A percentile compares a stretch with the other conserved stretches of the same genome.
Evolutionary conservation across 2,113 vertebrate genomes (phyloP).

Genomic region (Cichladusa arquata): DNA sequence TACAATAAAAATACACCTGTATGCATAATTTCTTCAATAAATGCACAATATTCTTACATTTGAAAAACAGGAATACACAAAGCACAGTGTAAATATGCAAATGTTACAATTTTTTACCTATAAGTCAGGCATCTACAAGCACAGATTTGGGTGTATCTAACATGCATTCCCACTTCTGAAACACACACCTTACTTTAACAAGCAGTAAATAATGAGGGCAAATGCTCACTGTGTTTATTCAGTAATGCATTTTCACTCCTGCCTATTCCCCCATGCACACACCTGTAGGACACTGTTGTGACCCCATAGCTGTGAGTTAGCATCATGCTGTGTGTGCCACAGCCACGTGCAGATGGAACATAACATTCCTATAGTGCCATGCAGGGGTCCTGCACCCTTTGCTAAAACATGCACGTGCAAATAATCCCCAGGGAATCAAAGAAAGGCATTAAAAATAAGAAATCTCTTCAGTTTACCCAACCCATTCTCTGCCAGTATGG

Average conservation of each 20-base stretch:
- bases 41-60: neutral
- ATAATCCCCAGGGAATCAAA: neutral
- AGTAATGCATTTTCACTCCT: neutral
- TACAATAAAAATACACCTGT: neutral
- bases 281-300: neutral
- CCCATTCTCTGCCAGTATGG: neutral
- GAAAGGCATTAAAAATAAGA: neutral
- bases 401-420: neutral
- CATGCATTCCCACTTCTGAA: neutral
- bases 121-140: neutral
- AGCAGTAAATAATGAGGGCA: neutral
- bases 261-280: rapidly evolving
- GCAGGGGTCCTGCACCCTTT: neutral
- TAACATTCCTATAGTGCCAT: neutral
- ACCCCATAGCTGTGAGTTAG: neutral
- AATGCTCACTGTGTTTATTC: neutral
- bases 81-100: rapidly evolving
- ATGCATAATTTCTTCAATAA: neutral
- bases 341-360: rapidly evolving
- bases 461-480: neutral
- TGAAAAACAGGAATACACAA: neutral
- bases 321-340: neutral
- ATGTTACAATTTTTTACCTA: neutral
- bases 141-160: neutral
- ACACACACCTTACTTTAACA: neutral